Conservation (phyloP, 1,140 invertebrate genomes). For the Drosophila elegans region DNA sequence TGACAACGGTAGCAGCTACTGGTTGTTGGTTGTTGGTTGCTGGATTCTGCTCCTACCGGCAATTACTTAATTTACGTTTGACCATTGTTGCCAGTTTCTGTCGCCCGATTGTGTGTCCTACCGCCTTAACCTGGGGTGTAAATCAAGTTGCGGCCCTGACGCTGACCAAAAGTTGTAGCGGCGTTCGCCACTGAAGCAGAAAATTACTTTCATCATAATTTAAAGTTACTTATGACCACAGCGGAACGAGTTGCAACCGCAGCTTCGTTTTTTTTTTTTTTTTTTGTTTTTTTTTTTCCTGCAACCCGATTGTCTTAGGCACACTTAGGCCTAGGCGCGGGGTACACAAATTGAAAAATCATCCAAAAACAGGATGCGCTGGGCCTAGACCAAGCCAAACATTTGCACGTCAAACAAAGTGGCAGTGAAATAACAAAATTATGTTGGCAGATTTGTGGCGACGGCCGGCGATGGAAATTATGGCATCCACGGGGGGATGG, state of each 20-base stretch:
- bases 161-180: conserved; percentile 33
- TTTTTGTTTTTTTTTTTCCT: background rate
- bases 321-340: conserved; percentile 1
- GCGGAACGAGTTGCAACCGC: conserved; percentile 35
- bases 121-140: conserved; percentile 6
- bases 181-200: conserved; percentile 81
- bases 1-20: conserved; percentile 78
- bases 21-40: conserved; percentile 3
- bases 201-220: conserved; percentile 84
- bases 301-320: conserved; percentile 53
- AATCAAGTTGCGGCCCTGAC: conserved; percentile 19
- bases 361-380: conserved; percentile 64
- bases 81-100: conserved; percentile 33
- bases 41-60: conserved; percentile 39
- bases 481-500: conserved; percentile 40
- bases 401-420: conserved; percentile 83
- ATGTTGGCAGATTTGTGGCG: conserved; percentile 82
- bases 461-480: conserved; percentile 64
- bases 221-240: conserved; percentile 81
- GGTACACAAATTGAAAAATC: conserved; percentile 76
- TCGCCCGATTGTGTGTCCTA: conserved; percentile 3
- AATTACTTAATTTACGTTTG: conserved; percentile 82
- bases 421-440: conserved; percentile 84
- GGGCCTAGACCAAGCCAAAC: conserved; percentile 64
- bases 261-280: background rate